Base-by-base conservation (phyloP, 2,797 vertebrate genomes). In the Helicolenus hilgendorfi region DNA sequence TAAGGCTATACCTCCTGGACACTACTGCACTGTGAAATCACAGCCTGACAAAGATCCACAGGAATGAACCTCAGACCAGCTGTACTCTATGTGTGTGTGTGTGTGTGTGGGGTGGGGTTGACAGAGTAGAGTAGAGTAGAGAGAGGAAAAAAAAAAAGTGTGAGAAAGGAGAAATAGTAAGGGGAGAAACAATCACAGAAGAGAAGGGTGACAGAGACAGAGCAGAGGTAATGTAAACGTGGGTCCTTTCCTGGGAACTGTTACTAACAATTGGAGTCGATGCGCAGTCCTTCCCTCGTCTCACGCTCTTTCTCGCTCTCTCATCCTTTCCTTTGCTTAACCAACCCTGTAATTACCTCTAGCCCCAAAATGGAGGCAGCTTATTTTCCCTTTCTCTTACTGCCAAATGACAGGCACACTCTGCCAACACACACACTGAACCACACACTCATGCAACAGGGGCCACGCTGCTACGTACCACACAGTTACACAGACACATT, bases 321-420 rank as follows among this genome's bases (percentile, higher is more conserved):
- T 93, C 93, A 93, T 94, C 90, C 93, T 95, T 92, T 96, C 94
- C 94, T 95, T 86, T 88, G 81, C 93, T 88, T 79, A 90, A 92
- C 92, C 90, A 92, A 95, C 93, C 95, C 94, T 96, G 89, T 95
- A 96, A 97, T 96, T 96, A 97, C 91, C 76, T 90, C 90, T 22
- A 84, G 92, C 85, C 95, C 88, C 77, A 92, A 93, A 95, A 95
- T 93, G 91, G 90, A 95, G 90, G 87, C 89, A 89, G 91, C 91
- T 94, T 95, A 94, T 96, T 96, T 96, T 96, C 88, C 91, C 90
- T 94, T 95, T 96, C 94, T 94, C 90, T 80, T 89, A 29, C 91
- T 92, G 94, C 94, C 95, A 96, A 95, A 94, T 93, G 87, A 96
- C 84, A 93, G 91, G 76, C 88, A 58, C 84, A 82, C 88, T 41